Base-by-base conservation (phyloP, 2,888 invertebrate species). In the Copidosoma aretas region DNA sequence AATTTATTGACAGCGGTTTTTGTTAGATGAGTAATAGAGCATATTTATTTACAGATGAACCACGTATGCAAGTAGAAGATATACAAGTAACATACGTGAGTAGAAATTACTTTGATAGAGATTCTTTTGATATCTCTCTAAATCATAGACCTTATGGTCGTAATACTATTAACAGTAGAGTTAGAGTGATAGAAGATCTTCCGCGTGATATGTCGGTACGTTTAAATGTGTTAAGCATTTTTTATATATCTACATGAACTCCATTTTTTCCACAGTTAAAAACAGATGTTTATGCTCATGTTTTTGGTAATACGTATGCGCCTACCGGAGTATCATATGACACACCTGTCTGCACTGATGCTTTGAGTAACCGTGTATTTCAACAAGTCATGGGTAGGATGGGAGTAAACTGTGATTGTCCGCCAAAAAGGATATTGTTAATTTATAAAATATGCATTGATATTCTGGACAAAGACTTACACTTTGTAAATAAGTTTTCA, bases 61-160 rank as follows among this genome's bases (percentile, higher is more conserved):
- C 32, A 8, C 32, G 14, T 46, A n/a, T 46, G 10, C 17, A 24
- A n/a, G 14, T 60, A 17, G 59, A 60, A 60, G 59, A 60, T 43
- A 10, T 60, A 1, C 22, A 15, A 5, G 15, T 46, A 14, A 17
- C 43, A 12, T 46, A 15, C 12, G 21, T 49, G 1, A 60, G 46
- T 46, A 24, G 24, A 12, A 4, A 15, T 1, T 24, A 46, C 10
- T 60, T 60, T 46, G 24, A 60, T 46, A 5, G 2, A 21, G 21
- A 41, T 41, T 8, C 32, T 10, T 32, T 32, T 10, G 54, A 54
- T 17, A 1, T 52, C 2, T 21, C 25, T 25, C 32, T 17, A 19
- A 52, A 15, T 21, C 52, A 21, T 2, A 39, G 39, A 61, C 25
- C 39, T 39, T 14, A 46, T 54, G 54, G 12, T 4, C 21, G 39